Base-by-base conservation (phyloP, 2,113 vertebrate species). In the Haemorhous mexicanus region DNA sequence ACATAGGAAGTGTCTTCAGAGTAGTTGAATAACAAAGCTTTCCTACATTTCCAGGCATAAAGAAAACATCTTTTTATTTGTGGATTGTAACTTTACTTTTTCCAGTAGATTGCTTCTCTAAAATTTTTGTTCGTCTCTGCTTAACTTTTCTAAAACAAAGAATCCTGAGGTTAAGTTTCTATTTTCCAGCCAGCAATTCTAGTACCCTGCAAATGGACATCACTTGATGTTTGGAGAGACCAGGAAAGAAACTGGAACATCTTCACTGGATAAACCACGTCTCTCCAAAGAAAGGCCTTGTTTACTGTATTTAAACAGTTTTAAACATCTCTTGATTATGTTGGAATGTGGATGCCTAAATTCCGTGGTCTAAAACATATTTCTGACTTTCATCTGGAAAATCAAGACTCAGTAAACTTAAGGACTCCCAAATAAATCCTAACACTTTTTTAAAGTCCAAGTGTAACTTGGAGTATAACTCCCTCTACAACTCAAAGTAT, bases 231-330 rank as follows among this genome's bases (percentile, higher is more conserved):
- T 6, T 79, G 33, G 13, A 39, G 21, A 66, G 5, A 41, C 11
- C 9, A 33, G 5, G 24, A 30, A 24, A 66, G 30, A 89, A 89
- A 46, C 5, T 23, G 4, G 13, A 44, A 3, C 28, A 0, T 16
- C n/a, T 84, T 74, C 21, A 41, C 8, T 11, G n/a, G 55, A 50
- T 35, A 26, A 81, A 41, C 1, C 0, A 0, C 4, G 0, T 13
- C 2, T 50, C 28, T 55, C 8, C 32, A 50, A 58, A 61, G 35
- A 59, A 74, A 78, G 7, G 3, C 16, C 3, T 63, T 53, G 10
- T 62, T 59, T 55, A 9, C 5, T 49, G 11, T 62, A 20, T 11
- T 20, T 32, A 33, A 56, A 21, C 12, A 26, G 1, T 33, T 93
- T 73, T 56, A 87, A 80, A 62, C 4, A 41, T 19, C 4, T 69